Evolutionary conservation across 2,797 vertebrate species (phyloP).

Genomic region (Dryobates pubescens): DNA sequence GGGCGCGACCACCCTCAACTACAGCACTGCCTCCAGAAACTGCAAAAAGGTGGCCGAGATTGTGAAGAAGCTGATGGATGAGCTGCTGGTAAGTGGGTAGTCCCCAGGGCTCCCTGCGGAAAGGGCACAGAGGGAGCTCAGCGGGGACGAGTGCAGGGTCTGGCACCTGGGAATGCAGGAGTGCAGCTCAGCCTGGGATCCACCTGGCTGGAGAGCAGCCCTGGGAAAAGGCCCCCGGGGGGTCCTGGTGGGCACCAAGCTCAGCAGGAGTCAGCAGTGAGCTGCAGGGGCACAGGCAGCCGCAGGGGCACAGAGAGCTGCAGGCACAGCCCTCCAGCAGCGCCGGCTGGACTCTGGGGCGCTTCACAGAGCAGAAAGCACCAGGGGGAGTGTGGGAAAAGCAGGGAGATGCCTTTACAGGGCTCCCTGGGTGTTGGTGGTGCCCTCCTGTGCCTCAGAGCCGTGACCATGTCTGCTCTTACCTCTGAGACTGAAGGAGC

Average conservation of each 20-base stretch:
- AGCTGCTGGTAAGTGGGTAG: slow-evolving; percentile 84
- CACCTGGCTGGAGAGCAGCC: too few relatives aligned
- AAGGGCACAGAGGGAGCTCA: background rate
- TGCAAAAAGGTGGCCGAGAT: slow-evolving; percentile 84
- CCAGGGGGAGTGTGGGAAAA: background rate
- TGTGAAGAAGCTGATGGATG: slow-evolving; percentile 85
- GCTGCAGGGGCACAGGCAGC: too few relatives aligned
- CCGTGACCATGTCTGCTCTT: background rate
- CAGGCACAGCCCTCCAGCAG: rapidly evolving
- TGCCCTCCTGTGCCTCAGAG: background rate
- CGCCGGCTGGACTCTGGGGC: background rate
- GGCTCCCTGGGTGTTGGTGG: background rate
- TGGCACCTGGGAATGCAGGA: too few relatives aligned
- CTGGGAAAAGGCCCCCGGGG: too few relatives aligned
- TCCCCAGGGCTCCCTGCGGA: background rate
- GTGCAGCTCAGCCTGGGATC: too few relatives aligned
- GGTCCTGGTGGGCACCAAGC: too few relatives aligned
- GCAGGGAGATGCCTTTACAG: background rate
- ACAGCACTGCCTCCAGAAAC: slow-evolving; percentile 83
- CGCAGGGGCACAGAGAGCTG: too few relatives aligned
- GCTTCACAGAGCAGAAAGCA: background rate
- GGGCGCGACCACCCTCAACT: slow-evolving; percentile 91
- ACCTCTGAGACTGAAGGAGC: slow-evolving; percentile 83
- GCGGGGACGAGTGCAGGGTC: too few relatives aligned
- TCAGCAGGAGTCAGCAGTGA: too few relatives aligned